Evolutionary conservation across 1,140 invertebrate genomes (phyloP).

Genomic region (Procambarus virginalis): DNA sequence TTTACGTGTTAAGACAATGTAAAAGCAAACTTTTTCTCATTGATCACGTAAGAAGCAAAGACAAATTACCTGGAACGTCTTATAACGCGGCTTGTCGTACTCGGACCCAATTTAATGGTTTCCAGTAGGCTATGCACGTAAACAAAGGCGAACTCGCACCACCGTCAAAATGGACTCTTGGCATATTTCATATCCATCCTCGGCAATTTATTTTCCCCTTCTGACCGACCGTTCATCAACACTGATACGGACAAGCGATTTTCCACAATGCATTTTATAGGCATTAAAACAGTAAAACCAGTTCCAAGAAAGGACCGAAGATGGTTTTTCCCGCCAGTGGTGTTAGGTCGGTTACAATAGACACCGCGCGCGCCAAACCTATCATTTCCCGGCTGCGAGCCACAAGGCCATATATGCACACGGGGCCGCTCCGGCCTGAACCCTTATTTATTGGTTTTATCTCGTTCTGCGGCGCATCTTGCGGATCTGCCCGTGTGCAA

Average conservation of each 20-base stretch:
- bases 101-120: no score
- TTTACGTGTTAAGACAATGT: no score
- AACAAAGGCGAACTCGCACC: not conserved
- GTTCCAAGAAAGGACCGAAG: not conserved
- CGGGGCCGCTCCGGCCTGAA: not conserved
- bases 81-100: no score
- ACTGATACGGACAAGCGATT: not conserved
- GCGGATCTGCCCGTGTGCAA: not conserved
- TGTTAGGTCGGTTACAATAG: not conserved
- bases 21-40: no score
- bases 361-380: not conserved
- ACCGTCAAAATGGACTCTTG: not conserved
- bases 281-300: slow-evolving; percentile 1
- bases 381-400: not conserved
- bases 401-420: not conserved
- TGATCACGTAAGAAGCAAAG: no score
- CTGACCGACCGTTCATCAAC: not conserved
- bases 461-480: not conserved
- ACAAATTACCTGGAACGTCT: no score
- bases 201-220: not conserved
- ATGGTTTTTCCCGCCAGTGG: not conserved
- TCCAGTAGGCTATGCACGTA: no score
- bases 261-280: not conserved
- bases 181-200: not conserved
- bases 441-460: not conserved